phyloP scores from a whole-genome alignment of 2,888 invertebrate genomes.

The Ectobius pallidus region DNA sequence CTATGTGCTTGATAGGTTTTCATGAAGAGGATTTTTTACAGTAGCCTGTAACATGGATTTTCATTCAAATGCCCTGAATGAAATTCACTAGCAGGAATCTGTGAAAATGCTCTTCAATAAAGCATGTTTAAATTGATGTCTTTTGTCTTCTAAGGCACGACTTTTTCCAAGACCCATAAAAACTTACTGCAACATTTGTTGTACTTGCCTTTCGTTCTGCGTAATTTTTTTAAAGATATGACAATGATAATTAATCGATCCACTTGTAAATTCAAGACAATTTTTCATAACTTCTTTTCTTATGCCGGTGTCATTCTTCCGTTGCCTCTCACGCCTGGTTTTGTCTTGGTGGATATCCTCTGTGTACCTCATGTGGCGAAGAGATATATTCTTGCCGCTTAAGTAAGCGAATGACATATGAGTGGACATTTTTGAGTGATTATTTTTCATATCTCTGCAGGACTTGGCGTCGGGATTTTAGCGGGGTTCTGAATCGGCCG shows the following conservation, averaged over 20 bases:
- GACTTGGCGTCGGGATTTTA: slow-evolving; percentile 3
- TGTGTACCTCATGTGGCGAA: slow-evolving; percentile 10
- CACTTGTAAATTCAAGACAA: slow-evolving; percentile 16
- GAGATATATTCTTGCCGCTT: not conserved
- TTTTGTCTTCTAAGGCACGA: no score
- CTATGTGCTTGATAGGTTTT: no score
- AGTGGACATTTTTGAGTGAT: slow-evolving; percentile 23
- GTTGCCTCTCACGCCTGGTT: not conserved
- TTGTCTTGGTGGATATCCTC: slow-evolving; percentile 10
- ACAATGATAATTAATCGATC: slow-evolving; percentile 5
- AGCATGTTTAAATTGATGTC: no score
- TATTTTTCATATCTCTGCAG: slow-evolving; percentile 24
- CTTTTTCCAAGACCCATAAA: no score
- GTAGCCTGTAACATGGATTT: no score
- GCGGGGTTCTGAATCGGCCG: not conserved
- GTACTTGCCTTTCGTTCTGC: no score
- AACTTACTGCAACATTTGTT: no score
- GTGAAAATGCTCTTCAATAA: no score
- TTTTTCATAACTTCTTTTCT: not conserved
- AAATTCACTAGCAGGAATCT: no score
- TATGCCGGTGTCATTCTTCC: not conserved
- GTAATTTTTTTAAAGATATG: no score
- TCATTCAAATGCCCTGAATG: no score
- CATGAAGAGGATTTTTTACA: no score
- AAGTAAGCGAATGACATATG: slow-evolving; percentile 26